Evolutionary conservation across 2,888 invertebrate species (phyloP), one percentile per base, ranked within the genome.

Genomic region (Megaustenia siamemsis): DNA sequence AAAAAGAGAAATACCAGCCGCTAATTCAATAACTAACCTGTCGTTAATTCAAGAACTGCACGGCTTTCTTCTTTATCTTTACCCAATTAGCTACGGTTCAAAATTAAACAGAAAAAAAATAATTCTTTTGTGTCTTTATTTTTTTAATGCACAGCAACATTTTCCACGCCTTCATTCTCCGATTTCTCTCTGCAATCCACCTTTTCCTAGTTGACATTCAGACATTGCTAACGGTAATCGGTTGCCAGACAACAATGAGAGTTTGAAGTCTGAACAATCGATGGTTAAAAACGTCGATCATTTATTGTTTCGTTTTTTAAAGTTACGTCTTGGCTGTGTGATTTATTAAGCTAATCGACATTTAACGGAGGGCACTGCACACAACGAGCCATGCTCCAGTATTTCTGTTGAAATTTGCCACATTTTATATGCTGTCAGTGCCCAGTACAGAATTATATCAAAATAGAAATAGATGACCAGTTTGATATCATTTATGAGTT

Each of bases 291-390:
- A 68, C 68, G 35, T 28, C 24, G 68, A 38, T 3, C 63, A 28
- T 63, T 63, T n/a, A n/a, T n/a, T 3, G 28, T 28, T 12, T 32
- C 24, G 10, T 24, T 63, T 12, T 63, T 63, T 63, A 32, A 5
- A 8, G 24, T 28, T 68, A 24, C 32, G 35, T 18, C 8, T 68
- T 68, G 68, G 35, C 12, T 38, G 35, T 28, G 35, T 68, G 68
- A 68, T 68, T 35, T 68, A 68, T 68, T 35, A 68, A 68, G 68
- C 35, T 68, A 68, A 68, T 68, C 35, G 68, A 32, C 68, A 35
- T 35, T 68, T 68, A 68, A 68, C 68, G 21, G 68, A 68, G 38
- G 68, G 68, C 68, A 28, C 15, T 68, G 38, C 4, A 10, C 35
- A 68, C 68, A 35, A 38, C 24, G 15, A 15, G 68, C 35, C 10